Evolutionary conservation across 2,888 invertebrate genomes (phyloP).

Genomic region (Microdon myrmicae): DNA sequence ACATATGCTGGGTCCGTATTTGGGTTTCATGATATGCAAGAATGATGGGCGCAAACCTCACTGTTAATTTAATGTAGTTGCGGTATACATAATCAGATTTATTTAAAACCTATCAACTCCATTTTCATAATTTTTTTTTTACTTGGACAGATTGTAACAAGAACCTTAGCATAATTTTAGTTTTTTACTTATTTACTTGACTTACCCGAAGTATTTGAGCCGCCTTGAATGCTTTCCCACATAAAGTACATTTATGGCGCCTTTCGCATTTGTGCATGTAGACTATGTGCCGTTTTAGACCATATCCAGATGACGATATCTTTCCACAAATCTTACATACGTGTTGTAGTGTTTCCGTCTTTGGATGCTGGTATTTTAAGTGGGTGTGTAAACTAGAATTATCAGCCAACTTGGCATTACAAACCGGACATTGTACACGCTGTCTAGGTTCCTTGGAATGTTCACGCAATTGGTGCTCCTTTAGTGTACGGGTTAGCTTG

Average conservation of each 20-base stretch:
- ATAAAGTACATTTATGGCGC: constrained; percentile 53
- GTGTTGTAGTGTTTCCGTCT: constrained; percentile 41
- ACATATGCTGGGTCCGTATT: no score
- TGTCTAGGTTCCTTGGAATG: constrained; percentile 37
- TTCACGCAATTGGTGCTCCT: constrained; percentile 9
- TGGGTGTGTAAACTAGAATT: constrained; percentile 50
- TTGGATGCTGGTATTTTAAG: constrained; percentile 53
- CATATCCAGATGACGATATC: constrained; percentile 50
- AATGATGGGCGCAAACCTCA: no score
- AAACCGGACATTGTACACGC: constrained; percentile 48
- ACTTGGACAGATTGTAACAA: no score
- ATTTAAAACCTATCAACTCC: no score
- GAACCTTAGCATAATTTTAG: no score
- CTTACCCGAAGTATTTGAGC: constrained; percentile 48
- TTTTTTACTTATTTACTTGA: no score
- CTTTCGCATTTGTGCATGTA: constrained; percentile 53
- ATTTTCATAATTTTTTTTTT: no score
- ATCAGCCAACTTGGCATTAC: constrained; percentile 50
- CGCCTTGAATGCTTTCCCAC: constrained; percentile 54
- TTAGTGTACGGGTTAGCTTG: constrained; percentile 36
- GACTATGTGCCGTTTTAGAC: constrained; percentile 52
- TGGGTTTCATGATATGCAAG: no score
- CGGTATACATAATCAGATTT: no score
- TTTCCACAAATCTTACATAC: constrained; percentile 55
- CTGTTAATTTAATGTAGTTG: no score